Conservation (phyloP, 2,797 vertebrate genomes). For the Melanotaenia nigrans region DNA sequence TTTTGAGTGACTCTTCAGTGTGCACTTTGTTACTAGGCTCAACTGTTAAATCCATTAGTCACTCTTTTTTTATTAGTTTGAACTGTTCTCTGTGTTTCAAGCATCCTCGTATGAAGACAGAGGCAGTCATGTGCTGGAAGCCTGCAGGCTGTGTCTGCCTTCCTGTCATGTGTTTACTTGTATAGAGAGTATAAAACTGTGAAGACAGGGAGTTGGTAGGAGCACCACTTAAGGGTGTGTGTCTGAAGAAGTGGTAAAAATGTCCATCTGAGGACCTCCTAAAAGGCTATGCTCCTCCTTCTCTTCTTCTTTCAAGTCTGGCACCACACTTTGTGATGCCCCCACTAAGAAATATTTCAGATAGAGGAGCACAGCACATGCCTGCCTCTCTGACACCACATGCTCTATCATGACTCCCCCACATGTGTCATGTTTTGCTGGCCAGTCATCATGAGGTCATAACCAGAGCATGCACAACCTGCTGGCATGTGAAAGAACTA, state of each 20-base stretch:
- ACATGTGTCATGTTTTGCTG: constrained; percentile 37
- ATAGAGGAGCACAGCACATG: constrained; percentile 1
- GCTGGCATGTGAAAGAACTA: neutral
- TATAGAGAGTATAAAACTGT: constrained; percentile 19
- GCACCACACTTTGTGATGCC: constrained; percentile 29
- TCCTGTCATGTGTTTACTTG: constrained; percentile 53
- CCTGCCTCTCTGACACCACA: constrained; percentile 12
- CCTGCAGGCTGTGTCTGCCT: constrained; percentile 26
- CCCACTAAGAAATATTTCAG: constrained; percentile 17
- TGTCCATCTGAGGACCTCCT: constrained; percentile 54
- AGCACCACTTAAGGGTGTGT: constrained; percentile 30
- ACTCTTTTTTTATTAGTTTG: constrained; percentile 9
- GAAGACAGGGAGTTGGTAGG: neutral
- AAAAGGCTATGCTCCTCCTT: constrained; percentile 22
- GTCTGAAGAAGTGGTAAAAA: constrained; percentile 58
- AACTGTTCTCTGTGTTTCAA: constrained; percentile 13
- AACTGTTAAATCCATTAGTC: constrained; percentile 45
- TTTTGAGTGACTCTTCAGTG: constrained; percentile 41
- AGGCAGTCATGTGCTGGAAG: constrained; percentile 44
- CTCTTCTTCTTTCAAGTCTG: constrained; percentile 41
- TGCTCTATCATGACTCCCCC: constrained; percentile 31
- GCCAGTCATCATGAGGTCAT: constrained; percentile 41
- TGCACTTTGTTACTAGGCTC: constrained; percentile 14
- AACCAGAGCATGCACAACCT: constrained; percentile 4
- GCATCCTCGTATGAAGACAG: neutral